Evolutionary conservation across 2,888 invertebrate species (phyloP), one percentile per base, ranked within the genome.

Genomic region (Timandra comae): DNA sequence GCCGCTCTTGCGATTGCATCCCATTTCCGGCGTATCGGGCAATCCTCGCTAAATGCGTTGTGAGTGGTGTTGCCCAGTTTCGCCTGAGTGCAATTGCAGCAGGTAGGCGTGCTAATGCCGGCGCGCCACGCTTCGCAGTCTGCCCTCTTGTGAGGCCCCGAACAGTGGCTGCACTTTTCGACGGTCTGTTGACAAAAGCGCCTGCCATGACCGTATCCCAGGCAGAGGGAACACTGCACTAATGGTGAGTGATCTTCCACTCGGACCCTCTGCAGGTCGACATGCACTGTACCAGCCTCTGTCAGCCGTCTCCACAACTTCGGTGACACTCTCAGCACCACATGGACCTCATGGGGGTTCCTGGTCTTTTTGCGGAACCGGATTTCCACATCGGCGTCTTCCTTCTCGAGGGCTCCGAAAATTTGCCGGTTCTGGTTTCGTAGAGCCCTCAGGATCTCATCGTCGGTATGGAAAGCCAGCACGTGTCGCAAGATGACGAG

Each of bases 131-230:
- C 27, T 1, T 9, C 28, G 11, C 35, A 40, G 0, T 33, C 13
- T 3, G 22, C 1, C 19, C 10, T 35, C 12, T 35, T 10, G 12
- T 42, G 42, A 0, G 33, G 29, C 3, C 42, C 38, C 1, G 33
- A 33, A 10, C 38, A 38, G 26, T 42, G 38, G 30, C 33, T 30
- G 10, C 28, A 42, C n/a, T 19, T 33, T 3, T 27, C 23, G 2
- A 27, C 3, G 2, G 22, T 33, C 9, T 16, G 23, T 2, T 12
- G 27, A n/a, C 33, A 33, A 2, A 8, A 12, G 1, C 24, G 9
- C 21, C 9, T 12, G 7, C 28, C 16, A n/a, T 28, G 33, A 2
- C 16, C 16, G 16, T 16, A 16, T 1, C 16, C 16, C 6, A 16
- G 1, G 6, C 16, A 16, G 1, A 1, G 1, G 4, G 16, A 16